A percentile compares a stretch with the other conserved stretches of the same genome.
Evolutionary conservation across 2,888 invertebrate genomes (phyloP).

Genomic region (Choreutis nemorana): DNA sequence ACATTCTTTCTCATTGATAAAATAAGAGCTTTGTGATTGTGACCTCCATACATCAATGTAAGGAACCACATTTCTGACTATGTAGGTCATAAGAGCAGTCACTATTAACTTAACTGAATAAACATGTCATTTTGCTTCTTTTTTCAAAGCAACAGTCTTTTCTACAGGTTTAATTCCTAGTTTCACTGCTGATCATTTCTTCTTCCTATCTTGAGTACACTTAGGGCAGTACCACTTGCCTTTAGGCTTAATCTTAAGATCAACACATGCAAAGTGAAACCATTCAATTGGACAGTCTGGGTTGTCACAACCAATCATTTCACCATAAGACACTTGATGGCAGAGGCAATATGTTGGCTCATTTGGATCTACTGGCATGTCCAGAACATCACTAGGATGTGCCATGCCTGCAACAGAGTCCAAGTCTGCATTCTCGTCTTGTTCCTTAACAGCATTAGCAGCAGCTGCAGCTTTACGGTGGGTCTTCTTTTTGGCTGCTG

Average conservation of each 20-base stretch:
- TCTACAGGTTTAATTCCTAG: slow-evolving; percentile 34
- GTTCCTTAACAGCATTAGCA: slow-evolving; percentile 41
- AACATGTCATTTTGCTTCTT: slow-evolving; percentile 24
- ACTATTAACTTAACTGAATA: too few species aligned
- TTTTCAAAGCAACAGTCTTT: slow-evolving; percentile 47
- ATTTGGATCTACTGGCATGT: slow-evolving; percentile 95
- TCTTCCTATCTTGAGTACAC: slow-evolving; percentile 83
- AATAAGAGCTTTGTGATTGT: too few species aligned
- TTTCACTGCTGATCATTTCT: slow-evolving; percentile 70
- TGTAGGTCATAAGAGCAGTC: too few species aligned
- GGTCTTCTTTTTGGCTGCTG: slow-evolving; percentile 51
- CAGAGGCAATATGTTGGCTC: slow-evolving; percentile 98
- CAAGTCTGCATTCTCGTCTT: slow-evolving; percentile 54
- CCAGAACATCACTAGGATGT: slow-evolving; percentile 88
- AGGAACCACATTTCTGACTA: too few species aligned
- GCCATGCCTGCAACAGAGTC: slow-evolving; percentile 68
- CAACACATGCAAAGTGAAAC: slow-evolving; percentile 96
- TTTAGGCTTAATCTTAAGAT: slow-evolving; percentile 89
- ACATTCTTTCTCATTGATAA: too few species aligned
- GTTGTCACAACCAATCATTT: slow-evolving; percentile 98
- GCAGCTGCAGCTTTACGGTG: slow-evolving; percentile 43
- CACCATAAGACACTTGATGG: slow-evolving; percentile 95
- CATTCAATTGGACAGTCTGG: slow-evolving; percentile 90
- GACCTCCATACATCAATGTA: too few species aligned
- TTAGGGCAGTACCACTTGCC: slow-evolving; percentile 97